phyloP scores from a whole-genome alignment of 2,113 vertebrate genomes.

The Seriola quinqueradiata region DNA sequence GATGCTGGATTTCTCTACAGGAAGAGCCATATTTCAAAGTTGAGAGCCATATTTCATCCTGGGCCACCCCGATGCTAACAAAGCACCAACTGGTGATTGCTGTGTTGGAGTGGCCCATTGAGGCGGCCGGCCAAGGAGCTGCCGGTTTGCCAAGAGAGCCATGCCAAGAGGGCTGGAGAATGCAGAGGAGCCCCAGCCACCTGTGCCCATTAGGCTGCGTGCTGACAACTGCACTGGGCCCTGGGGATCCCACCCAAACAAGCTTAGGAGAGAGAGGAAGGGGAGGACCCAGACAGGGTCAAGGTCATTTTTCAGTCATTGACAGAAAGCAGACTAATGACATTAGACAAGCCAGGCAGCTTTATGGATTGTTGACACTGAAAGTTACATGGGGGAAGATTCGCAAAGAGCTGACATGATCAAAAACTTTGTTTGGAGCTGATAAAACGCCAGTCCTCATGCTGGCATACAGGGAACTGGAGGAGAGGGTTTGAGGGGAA shows the following conservation, averaged over 20 bases:
- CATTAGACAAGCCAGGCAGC: constrained; percentile 34
- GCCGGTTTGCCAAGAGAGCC: constrained; percentile 67
- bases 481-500: constrained; percentile 45
- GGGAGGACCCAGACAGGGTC: constrained; percentile 46
- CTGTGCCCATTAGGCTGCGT: constrained; percentile 77
- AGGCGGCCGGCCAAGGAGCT: constrained; percentile 70
- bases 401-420: constrained; percentile 37
- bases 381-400: constrained; percentile 29
- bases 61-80: constrained; percentile 73
- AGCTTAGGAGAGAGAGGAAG: constrained; percentile 47
- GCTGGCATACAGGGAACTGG: constrained; percentile 10
- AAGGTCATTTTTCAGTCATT: constrained; percentile 63
- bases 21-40: constrained; percentile 56
- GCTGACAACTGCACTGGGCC: constrained; percentile 75
- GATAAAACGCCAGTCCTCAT: constrained; percentile 21
- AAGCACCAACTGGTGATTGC: constrained; percentile 76
- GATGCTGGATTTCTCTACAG: constrained; percentile 53
- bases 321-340: constrained; percentile 48
- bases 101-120: constrained; percentile 68
- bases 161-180: constrained; percentile 66
- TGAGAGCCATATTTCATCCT: constrained; percentile 65
- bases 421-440: constrained; percentile 43
- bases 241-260: constrained; percentile 69
- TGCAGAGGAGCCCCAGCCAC: constrained; percentile 71
- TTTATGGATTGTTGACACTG: constrained; percentile 54